Evolutionary conservation across 1,140 invertebrate species (phyloP).

Genomic region (Scaptodrosophila lebanonensis): DNA sequence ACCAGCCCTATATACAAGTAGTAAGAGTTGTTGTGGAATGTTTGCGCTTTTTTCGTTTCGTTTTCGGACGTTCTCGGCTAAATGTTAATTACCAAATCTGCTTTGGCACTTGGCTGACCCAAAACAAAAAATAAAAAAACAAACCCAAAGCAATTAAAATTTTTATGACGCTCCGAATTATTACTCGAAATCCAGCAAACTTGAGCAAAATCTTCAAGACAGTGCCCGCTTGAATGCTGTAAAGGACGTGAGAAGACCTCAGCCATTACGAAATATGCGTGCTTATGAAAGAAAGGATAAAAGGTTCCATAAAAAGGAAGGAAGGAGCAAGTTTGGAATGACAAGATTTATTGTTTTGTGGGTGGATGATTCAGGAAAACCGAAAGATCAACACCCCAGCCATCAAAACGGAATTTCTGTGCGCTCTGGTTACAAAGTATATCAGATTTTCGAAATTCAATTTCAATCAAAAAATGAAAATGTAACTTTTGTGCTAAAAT

Average conservation of each 20-base stretch:
- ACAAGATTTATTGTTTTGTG: conserved; percentile 74
- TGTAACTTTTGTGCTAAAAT: too few species aligned
- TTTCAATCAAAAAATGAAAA: too few species aligned
- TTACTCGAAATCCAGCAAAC: conserved; percentile 74
- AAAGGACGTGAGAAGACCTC: conserved; percentile 67
- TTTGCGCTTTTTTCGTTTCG: conserved; percentile 51
- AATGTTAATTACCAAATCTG: conserved; percentile 75
- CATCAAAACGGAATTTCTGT: too few species aligned
- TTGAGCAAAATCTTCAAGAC: conserved; percentile 29
- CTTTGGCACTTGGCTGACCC: conserved; percentile 60
- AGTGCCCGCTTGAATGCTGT: too few species aligned
- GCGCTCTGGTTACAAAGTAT: too few species aligned
- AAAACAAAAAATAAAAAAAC: conserved; percentile 20
- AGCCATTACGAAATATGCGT: conserved; percentile 60
- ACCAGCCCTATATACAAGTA: not conserved
- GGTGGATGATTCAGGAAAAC: conserved; percentile 15
- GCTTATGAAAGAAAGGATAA: conserved; percentile 36
- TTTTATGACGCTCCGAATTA: conserved; percentile 75
- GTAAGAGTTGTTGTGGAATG: conserved; percentile 32
- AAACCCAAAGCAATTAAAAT: conserved; percentile 73
- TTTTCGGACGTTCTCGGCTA: conserved; percentile 70
- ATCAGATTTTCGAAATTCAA: too few species aligned
- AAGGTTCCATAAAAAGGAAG: conserved; percentile 24
- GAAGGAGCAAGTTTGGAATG: conserved; percentile 65
- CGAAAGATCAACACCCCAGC: conserved; percentile 25